phyloP scores from a whole-genome alignment of 2,888 invertebrate genomes.

The Fabriciana adippe region DNA sequence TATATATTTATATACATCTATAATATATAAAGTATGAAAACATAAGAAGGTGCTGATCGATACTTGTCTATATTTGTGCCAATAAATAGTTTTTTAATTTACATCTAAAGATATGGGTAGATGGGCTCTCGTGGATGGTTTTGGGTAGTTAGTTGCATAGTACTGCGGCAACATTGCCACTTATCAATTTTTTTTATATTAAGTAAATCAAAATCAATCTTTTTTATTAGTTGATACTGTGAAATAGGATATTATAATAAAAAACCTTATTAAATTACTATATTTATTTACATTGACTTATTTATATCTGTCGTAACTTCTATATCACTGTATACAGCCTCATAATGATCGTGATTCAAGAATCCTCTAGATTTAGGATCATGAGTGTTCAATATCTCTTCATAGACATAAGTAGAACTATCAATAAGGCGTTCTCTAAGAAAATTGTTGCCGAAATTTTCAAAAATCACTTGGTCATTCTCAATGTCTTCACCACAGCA shows the following conservation, averaged over 20 bases:
- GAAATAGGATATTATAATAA: not conserved
- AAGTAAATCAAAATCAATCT: no score
- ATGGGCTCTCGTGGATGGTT: no score
- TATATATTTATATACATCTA: no score
- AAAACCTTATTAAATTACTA: not conserved
- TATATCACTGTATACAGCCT: not conserved
- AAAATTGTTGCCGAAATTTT: conserved; percentile 65
- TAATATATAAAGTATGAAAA: no score
- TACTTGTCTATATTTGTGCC: no score
- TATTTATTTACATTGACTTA: not conserved
- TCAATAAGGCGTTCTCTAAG: conserved; percentile 61
- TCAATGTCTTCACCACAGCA: conserved; percentile 69
- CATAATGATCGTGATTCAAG: not conserved
- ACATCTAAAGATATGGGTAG: no score
- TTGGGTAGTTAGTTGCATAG: no score
- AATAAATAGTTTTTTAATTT: no score
- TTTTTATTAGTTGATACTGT: no score
- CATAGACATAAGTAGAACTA: conserved; percentile 22
- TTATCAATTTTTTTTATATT: no score
- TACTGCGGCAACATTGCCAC: no score
- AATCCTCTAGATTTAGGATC: conserved; percentile 26
- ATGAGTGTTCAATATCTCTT: conserved; percentile 26
- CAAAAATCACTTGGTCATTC: conserved; percentile 67
- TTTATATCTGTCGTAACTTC: conserved; percentile 8
- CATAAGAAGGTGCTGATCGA: no score